phyloP scores from a whole-genome alignment of 2,797 vertebrate species.

The Rhodeus uyekii region DNA sequence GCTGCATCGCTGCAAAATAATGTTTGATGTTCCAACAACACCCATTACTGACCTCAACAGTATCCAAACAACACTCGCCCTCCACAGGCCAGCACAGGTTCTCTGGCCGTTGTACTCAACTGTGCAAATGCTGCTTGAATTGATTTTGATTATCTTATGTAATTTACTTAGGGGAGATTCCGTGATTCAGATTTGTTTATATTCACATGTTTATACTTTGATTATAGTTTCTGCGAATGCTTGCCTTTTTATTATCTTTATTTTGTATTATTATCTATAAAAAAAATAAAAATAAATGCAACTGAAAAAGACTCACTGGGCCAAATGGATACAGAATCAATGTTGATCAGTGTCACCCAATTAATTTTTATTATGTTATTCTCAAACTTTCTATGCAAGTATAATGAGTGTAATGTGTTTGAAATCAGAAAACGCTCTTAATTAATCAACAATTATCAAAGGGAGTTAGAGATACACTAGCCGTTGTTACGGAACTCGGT shows the following conservation, averaged over 20 bases:
- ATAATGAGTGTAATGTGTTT: neutral
- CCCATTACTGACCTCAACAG: slow-evolving; percentile 53
- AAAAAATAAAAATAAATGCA: no score
- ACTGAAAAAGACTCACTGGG: neutral
- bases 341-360: no score
- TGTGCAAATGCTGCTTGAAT: slow-evolving; percentile 5
- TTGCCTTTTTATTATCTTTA: neutral
- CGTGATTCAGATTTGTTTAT: neutral
- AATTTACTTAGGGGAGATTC: neutral
- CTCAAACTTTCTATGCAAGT: neutral
- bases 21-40: slow-evolving; percentile 52
- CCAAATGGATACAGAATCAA: neutral
- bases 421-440: neutral
- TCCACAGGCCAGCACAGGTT: slow-evolving; percentile 37
- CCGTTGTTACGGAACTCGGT: no score
- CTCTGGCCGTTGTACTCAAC: slow-evolving; percentile 36
- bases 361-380: no score
- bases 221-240: neutral
- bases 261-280: no score
- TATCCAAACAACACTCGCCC: slow-evolving; percentile 36
- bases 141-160: slow-evolving; percentile 4
- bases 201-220: neutral
- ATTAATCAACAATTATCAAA: neutral
- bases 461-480: neutral
- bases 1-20: slow-evolving; percentile 48